Evolutionary conservation across 2,113 vertebrate species (phyloP).

Genomic region (Micronisus gabar): DNA sequence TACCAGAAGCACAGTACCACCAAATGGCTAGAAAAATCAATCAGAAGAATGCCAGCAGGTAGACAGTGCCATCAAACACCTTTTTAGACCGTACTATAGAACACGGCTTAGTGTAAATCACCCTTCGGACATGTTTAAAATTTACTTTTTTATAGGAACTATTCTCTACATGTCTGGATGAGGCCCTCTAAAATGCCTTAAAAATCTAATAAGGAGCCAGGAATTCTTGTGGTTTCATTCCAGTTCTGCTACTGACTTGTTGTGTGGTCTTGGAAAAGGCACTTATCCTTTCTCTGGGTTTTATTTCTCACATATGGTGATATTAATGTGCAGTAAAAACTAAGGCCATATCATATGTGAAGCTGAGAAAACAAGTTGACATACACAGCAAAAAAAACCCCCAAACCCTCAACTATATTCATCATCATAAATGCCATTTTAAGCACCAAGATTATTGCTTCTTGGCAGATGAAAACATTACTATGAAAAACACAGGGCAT

Average conservation of each 20-base stretch:
- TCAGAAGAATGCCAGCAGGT: not conserved
- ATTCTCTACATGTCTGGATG: not conserved
- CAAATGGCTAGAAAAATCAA: constrained; percentile 17
- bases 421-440: not conserved
- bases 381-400: not conserved
- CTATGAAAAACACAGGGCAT: not conserved
- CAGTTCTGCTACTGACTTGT: constrained; percentile 46
- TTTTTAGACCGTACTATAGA: not conserved
- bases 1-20: not conserved
- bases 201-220: constrained; percentile 36
- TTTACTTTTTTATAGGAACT: not conserved
- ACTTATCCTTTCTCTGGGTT: constrained; percentile 12
- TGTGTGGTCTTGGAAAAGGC: constrained; percentile 63
- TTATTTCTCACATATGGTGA: constrained; percentile 6
- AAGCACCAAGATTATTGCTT: not conserved
- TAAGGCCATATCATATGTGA: not conserved
- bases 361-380: constrained; percentile 31
- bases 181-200: constrained; percentile 39
- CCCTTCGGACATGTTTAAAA: not conserved
- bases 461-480: not conserved
- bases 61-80: not conserved
- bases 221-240: constrained; percentile 61
- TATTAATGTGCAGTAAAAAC: constrained; percentile 24
- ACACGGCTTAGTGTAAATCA: not conserved
- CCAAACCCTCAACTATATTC: not conserved